Base-by-base conservation (phyloP, 2,113 vertebrate species). In the Cyprinodon tularosa region DNA sequence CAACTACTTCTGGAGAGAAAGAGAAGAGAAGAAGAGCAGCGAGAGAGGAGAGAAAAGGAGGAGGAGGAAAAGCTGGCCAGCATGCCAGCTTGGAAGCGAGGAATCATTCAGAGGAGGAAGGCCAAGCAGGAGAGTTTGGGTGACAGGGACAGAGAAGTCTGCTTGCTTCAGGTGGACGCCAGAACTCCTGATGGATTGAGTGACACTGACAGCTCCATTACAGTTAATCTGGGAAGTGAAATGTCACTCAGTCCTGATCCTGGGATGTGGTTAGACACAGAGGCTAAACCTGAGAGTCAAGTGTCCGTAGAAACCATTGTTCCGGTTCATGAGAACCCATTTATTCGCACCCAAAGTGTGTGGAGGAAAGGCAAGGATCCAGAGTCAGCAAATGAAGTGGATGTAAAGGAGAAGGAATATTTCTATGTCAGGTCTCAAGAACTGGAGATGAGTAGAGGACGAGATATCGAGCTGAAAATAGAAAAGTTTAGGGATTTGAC, bases 1-100 rank as follows among this genome's bases (percentile, higher is more conserved):
- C 94, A 95, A 65, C 94, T 96, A 74, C 92, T 97, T 67, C 83
- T 97, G 91, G 96, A 96, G 81, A 91, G 91, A 64, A 96, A 95
- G 75, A 90, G 95, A 77, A 93, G 91, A 83, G 96, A 96, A 66
- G 96, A 96, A 90, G 95, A 95, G 69, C 93, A 93, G 2, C 78
- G 94, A 20, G 94, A 94, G 15, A 93, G 92, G 71, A 91, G 93
- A 39, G 96, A 95, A 65, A 93, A 93, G 63, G 95, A 95, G 11
- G 95, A 96, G 71, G 91, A 94, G 81, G 91, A 95, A 38, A 95
- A 95, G 68, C 91, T 96, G 22, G 94, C 95, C 71, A 95, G 90
- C 88, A 95, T 97, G 94, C 96, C 96, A 0, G 95, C 95, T 39
- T 97, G 96, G 96, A 97, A 97, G 71, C 90, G 95, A 62, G 96